These are phyloP conservation scores for Acronicta psi DNA, from an alignment of 2,888 invertebrate species.

Conservation along the genomic window DNA sequence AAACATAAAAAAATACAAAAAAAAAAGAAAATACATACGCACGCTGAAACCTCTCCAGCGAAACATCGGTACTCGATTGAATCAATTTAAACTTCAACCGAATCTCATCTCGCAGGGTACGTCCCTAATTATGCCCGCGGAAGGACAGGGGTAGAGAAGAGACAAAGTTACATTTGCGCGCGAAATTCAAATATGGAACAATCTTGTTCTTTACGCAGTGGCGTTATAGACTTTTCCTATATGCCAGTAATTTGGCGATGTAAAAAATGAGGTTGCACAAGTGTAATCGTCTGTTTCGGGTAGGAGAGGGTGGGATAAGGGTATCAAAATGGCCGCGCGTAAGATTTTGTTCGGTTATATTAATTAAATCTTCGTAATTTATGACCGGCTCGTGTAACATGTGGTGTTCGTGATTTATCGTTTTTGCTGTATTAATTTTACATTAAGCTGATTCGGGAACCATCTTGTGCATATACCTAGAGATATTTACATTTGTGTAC, in stretches of 20 bases:
- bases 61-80: conserved; percentile 85
- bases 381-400: conserved; percentile 79
- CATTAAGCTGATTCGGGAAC: conserved; percentile 62
- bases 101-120: conserved; percentile 85
- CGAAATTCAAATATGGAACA: conserved; percentile 52
- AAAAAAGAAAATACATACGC: conserved; percentile 59
- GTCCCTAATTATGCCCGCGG: conserved; percentile 87
- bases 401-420: conserved; percentile 83
- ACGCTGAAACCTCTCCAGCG: conserved; percentile 71
- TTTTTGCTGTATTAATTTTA: conserved; percentile 76
- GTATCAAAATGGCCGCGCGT: conserved; percentile 85
- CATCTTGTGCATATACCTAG: conserved; percentile 36
- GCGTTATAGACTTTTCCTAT: conserved; percentile 45
- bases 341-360: conserved; percentile 87
- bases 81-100: conserved; percentile 85
- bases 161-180: conserved; percentile 67
- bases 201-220: conserved; percentile 50
- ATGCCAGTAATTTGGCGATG: conserved; percentile 37
- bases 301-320: conserved; percentile 82
- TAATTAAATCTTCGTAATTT: conserved; percentile 89
- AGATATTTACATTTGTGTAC: not conserved
- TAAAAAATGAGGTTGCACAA: conserved; percentile 67
- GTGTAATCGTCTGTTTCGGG: conserved; percentile 86
- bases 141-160: conserved; percentile 81
- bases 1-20: conserved; percentile 57